phyloP scores from a whole-genome alignment of 2,888 invertebrate genomes.

The Prosopocoilus inquinatus region DNA sequence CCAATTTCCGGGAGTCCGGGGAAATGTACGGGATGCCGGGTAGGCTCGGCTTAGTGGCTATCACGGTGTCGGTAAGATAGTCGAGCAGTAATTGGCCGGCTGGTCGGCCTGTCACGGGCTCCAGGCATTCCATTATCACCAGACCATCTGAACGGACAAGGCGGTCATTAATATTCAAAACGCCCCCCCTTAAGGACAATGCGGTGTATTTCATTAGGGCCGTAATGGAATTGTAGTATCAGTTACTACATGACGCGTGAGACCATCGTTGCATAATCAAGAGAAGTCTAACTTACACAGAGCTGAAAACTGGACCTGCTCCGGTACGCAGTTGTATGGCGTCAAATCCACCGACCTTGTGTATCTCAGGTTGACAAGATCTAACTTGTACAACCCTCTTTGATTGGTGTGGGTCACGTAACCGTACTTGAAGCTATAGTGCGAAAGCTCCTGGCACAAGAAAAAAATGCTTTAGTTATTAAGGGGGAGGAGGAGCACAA shows the following conservation, averaged over 20 bases:
- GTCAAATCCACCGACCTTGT: constrained; percentile 69
- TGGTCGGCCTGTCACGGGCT: constrained; percentile 62
- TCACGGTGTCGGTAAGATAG: constrained; percentile 69
- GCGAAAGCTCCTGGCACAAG: constrained; percentile 53
- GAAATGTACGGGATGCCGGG: constrained; percentile 66
- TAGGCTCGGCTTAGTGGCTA: constrained; percentile 61
- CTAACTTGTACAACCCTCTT: constrained; percentile 70
- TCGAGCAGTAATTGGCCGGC: constrained; percentile 69
- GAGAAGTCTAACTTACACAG: constrained; percentile 58
- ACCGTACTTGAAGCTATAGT: constrained; percentile 64
- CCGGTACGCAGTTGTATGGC: constrained; percentile 71
- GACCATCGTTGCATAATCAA: no score
- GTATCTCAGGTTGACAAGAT: constrained; percentile 68
- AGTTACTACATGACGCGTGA: no score
- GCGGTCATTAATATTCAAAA: not conserved
- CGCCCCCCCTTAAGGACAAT: not conserved
- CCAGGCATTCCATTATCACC: constrained; percentile 68
- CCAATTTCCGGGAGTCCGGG: constrained; percentile 68
- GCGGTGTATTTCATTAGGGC: no score
- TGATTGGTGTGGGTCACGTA: constrained; percentile 74
- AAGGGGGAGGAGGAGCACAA: no score
- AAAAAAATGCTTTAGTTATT: not conserved
- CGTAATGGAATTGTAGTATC: no score
- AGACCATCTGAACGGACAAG: constrained; percentile 59
- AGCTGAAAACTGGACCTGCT: constrained; percentile 66